Evolutionary conservation across 2,797 vertebrate species (phyloP).

Genomic region (Molossus alvarezi): DNA sequence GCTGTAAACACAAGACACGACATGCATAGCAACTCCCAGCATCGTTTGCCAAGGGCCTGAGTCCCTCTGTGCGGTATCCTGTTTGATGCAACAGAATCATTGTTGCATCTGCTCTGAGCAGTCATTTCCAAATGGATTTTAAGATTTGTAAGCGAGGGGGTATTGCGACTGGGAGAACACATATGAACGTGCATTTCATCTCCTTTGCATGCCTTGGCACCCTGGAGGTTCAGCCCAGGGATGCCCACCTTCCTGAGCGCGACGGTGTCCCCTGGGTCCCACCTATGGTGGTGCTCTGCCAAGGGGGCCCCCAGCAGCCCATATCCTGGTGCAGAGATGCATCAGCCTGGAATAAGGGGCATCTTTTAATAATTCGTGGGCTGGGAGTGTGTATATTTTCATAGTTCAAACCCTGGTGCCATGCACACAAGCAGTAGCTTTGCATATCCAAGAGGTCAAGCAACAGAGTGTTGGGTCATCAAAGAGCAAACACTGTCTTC

Average conservation of each 20-base stretch:
- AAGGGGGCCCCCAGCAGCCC: rapidly evolving
- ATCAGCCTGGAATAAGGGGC: not conserved
- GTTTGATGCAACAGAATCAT: constrained; percentile 52
- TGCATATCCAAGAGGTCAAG: not conserved
- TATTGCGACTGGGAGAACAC: not conserved
- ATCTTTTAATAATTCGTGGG: not conserved
- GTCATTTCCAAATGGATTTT: constrained; percentile 21
- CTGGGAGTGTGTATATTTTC: not conserved
- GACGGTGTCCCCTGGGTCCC: rapidly evolving
- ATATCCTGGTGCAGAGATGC: not conserved
- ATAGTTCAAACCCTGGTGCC: rapidly evolving
- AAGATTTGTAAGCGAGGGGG: not conserved
- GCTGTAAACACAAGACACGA: constrained; percentile 79
- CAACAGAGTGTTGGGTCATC: rapidly evolving
- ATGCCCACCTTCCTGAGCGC: not conserved
- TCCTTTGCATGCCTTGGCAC: not conserved
- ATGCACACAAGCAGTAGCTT: rapidly evolving
- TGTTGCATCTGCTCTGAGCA: constrained; percentile 35
- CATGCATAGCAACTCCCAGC: constrained; percentile 71
- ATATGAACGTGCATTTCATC: rapidly evolving
- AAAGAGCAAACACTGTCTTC: too few relatives aligned
- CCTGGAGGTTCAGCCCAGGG: rapidly evolving
- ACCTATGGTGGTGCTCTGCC: rapidly evolving
- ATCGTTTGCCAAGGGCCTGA: constrained; percentile 65
- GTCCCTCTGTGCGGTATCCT: constrained; percentile 65